phyloP scores from a whole-genome alignment of 2,888 invertebrate genomes.

The Entomobrya multifasciata region DNA sequence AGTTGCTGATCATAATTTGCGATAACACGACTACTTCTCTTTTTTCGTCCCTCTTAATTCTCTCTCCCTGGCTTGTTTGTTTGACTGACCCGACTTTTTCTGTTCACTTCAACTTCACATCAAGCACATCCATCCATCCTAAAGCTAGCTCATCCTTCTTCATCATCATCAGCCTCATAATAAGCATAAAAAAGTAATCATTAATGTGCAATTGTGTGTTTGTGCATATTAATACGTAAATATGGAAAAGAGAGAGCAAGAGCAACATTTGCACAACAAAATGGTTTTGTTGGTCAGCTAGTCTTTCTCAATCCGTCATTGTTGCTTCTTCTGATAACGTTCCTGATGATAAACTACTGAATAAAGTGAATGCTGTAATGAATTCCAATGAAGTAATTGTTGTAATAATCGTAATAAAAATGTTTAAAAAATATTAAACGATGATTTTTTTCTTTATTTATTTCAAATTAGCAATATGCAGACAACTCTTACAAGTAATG shows the following conservation, averaged over 20 bases:
- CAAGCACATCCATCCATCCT: background rate
- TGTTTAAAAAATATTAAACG: slow-evolving; percentile 3
- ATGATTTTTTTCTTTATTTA: slow-evolving; percentile 7
- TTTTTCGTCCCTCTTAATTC: slow-evolving; percentile 37
- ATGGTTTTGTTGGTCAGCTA: background rate
- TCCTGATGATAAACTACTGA: slow-evolving; percentile 37
- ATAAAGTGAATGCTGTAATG: slow-evolving; percentile 10
- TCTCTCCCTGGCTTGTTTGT: slow-evolving; percentile 17
- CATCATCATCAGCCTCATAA: slow-evolving; percentile 13
- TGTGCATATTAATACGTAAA: slow-evolving; percentile 55
- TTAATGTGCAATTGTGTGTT: slow-evolving; percentile 21
- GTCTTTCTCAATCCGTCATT: too few species aligned
- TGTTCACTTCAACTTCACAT: background rate
- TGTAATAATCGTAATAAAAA: background rate
- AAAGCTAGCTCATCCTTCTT: slow-evolving; percentile 21
- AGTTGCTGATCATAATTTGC: slow-evolving; percentile 61
- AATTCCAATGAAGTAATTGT: slow-evolving; percentile 45
- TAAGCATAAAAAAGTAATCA: slow-evolving; percentile 36
- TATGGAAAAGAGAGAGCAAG: background rate
- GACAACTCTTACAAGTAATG: slow-evolving; percentile 26
- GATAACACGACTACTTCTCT: slow-evolving; percentile 48
- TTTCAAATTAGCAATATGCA: slow-evolving; percentile 14
- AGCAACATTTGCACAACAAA: slow-evolving; percentile 29
- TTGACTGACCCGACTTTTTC: slow-evolving; percentile 51
- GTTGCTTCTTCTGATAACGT: background rate